Evolutionary conservation across 1,140 invertebrate genomes (phyloP).

Genomic region (Vanessa atalanta): DNA sequence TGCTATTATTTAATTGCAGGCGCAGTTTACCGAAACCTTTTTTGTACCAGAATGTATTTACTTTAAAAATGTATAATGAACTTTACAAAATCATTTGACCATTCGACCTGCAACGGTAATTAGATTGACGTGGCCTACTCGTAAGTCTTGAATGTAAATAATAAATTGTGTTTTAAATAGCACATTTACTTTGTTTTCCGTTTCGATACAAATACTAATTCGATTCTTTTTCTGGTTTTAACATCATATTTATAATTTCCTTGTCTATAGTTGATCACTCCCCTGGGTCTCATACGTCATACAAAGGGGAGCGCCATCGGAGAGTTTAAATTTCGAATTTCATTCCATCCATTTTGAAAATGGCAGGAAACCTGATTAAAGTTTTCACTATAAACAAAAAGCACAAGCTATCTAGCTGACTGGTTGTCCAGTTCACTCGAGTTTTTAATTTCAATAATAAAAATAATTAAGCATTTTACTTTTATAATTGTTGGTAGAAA

Average conservation of each 20-base stretch:
- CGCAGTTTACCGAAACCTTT: neutral
- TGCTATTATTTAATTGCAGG: neutral
- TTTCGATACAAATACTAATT: neutral
- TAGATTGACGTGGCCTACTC: neutral
- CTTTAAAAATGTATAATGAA: neutral
- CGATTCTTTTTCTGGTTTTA: neutral
- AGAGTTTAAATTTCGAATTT: slow-evolving; percentile 69
- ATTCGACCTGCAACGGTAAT: neutral
- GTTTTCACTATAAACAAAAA: slow-evolving; percentile 7
- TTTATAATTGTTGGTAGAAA: too few relatives aligned
- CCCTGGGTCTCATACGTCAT: slow-evolving; percentile 65
- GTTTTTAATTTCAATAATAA: too few relatives aligned
- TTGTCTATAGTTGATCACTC: slow-evolving; percentile 52
- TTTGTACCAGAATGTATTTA: neutral
- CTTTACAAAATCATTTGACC: slow-evolving; percentile 1
- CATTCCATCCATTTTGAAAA: slow-evolving; percentile 56
- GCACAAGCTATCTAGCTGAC: neutral
- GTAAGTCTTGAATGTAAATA: neutral
- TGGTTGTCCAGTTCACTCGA: too few relatives aligned
- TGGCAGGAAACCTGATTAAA: slow-evolving; percentile 33
- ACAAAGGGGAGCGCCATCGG: slow-evolving; percentile 44
- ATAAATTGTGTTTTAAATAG: neutral
- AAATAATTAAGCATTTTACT: too few relatives aligned
- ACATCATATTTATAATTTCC: slow-evolving; percentile 20
- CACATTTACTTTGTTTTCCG: too few relatives aligned